phyloP scores from a whole-genome alignment of 1,140 invertebrate species.

The Heliconius eleuchia region DNA sequence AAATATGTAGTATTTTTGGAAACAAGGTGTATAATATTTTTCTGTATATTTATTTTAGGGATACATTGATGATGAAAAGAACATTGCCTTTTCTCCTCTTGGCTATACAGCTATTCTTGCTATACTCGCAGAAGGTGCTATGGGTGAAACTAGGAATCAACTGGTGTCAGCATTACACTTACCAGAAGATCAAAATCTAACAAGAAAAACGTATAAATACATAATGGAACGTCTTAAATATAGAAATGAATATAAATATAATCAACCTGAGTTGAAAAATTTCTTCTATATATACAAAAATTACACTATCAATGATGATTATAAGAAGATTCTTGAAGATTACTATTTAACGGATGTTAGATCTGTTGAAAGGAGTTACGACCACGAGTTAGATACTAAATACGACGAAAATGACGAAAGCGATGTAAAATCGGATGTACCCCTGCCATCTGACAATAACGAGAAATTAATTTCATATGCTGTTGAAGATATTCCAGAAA shows the following conservation, averaged over 20 bases:
- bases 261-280: constrained; percentile 83
- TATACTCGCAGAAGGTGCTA: constrained; percentile 83
- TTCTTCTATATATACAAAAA: constrained; percentile 86
- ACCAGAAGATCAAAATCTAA: constrained; percentile 76
- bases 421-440: constrained; percentile 68
- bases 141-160: constrained; percentile 82
- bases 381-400: constrained; percentile 59
- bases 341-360: constrained; percentile 84
- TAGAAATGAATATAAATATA: constrained; percentile 79
- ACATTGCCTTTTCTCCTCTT: constrained; percentile 84
- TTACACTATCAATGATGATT: constrained; percentile 82
- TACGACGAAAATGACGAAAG: constrained; percentile 55
- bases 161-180: constrained; percentile 81
- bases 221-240: constrained; percentile 80
- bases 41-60: constrained; percentile 60
- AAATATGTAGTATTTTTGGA: neutral
- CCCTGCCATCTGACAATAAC: constrained; percentile 60
- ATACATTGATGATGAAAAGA: constrained; percentile 82
- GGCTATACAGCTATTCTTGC: constrained; percentile 83
- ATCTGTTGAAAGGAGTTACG: constrained; percentile 76
- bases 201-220: constrained; percentile 74
- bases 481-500: constrained; percentile 76
- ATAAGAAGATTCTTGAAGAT: constrained; percentile 81
- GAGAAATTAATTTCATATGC: constrained; percentile 78
- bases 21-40: neutral